A percentile compares a stretch with the other conserved stretches of the same genome.
phyloP scores from a whole-genome alignment of 2,888 invertebrate genomes.

The Epinotia nisella region DNA sequence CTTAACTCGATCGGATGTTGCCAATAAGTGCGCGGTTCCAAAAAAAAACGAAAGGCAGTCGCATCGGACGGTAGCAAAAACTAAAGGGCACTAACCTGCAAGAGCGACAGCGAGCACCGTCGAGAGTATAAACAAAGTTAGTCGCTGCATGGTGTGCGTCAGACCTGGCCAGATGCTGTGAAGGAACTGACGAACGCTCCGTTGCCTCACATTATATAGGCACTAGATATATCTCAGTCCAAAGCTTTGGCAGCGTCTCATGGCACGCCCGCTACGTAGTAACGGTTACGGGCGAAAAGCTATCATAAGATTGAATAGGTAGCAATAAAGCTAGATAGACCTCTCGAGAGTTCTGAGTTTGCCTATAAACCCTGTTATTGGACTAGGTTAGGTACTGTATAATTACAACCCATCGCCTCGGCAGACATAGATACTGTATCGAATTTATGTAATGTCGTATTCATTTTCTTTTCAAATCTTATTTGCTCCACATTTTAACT shows the following conservation, averaged over 20 bases:
- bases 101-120: constrained; percentile 70
- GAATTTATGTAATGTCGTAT: neutral
- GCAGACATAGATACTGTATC: neutral
- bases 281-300: constrained; percentile 65
- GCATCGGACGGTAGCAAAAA: constrained; percentile 65
- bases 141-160: constrained; percentile 70
- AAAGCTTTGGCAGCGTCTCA: constrained; percentile 60
- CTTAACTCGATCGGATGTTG: constrained; percentile 59
- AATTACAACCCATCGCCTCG: neutral
- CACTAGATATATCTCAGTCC: constrained; percentile 52
- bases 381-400: constrained; percentile 28
- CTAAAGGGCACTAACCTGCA: constrained; percentile 80
- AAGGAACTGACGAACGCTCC: constrained; percentile 70
- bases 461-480: neutral
- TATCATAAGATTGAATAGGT: constrained; percentile 58
- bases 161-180: constrained; percentile 58
- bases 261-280: constrained; percentile 65
- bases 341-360: constrained; percentile 29
- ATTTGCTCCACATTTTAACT: no score
- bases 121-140: constrained; percentile 68
- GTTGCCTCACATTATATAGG: constrained; percentile 67
- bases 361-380: constrained; percentile 18
- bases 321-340: constrained; percentile 26
- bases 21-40: constrained; percentile 54
- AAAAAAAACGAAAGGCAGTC: constrained; percentile 57